Evolutionary conservation across 1,140 invertebrate species (phyloP).

Genomic region (Solenopsis fugax): DNA sequence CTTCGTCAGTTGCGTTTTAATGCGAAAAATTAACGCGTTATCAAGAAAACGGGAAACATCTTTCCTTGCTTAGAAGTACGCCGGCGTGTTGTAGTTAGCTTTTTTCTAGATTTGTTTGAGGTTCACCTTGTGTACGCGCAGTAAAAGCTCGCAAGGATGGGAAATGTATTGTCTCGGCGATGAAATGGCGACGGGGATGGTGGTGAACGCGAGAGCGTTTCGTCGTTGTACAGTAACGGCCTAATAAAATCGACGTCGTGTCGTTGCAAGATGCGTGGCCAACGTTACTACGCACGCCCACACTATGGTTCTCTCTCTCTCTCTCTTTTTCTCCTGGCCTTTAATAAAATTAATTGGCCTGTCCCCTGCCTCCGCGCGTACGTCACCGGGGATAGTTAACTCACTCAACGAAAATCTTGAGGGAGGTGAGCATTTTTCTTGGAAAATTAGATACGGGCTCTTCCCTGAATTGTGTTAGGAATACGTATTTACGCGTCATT

Average conservation of each 20-base stretch:
- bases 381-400: background rate
- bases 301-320: background rate
- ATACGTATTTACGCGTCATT: background rate
- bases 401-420: background rate
- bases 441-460: background rate
- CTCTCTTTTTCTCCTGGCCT: conserved; percentile 24
- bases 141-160: conserved; percentile 4
- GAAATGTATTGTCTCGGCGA: background rate
- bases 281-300: conserved; percentile 15
- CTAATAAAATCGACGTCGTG: conserved; percentile 76
- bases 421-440: background rate
- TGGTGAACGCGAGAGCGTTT: conserved; percentile 71
- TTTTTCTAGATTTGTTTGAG: conserved; percentile 5
- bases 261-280: conserved; percentile 55
- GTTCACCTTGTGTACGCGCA: background rate
- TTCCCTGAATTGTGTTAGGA: background rate
- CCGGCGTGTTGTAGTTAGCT: background rate
- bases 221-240: conserved; percentile 71
- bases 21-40: background rate
- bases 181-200: background rate
- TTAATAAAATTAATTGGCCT: conserved; percentile 72
- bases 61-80: background rate
- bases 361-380: conserved; percentile 8
- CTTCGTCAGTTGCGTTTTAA: background rate
- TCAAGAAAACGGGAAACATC: background rate